Evolutionary conservation across 2,113 vertebrate genomes (phyloP), one percentile per base, ranked within the genome.

Genomic region (Alouatta palliata): DNA sequence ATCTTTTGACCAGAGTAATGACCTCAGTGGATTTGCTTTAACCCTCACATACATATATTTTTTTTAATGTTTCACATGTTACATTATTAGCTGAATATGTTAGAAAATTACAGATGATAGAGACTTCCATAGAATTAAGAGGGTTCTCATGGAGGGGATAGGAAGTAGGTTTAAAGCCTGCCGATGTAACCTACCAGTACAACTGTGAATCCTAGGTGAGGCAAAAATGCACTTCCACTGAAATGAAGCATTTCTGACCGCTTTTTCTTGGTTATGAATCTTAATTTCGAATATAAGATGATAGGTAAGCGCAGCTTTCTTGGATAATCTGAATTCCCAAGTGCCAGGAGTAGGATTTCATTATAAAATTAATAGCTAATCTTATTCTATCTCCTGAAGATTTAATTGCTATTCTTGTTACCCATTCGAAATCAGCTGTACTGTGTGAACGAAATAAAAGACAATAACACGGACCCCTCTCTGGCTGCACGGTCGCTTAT

Each of bases 391-490:
- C 98, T 98, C 98, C 98, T 98, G 98, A 98, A 97, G 97, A 97
- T 98, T 94, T 98, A 98, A 98, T 98, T 97, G 98, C 99, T 99
- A 98, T 98, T 98, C 98, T 98, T 98, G 98, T 99, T 98, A 98
- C 98, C 97, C 98, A 98, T 98, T 98, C 86, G 98, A 98, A 98
- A 98, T 98, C 98, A 98, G 98, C 98, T 98, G 98, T 99, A 99
- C 99, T 99, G 99, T 99, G 99, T 99, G 99, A 99, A 98, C 98
- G 98, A 99, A 99, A 98, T 98, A 97, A 98, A 98, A 98, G 98
- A 98, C 98, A 98, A 98, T 99, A 98, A 99, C 98, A 98, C 98
- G 98, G 99, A 98, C 98, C 99, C 99, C 99, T 99, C 98, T 98
- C 98, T 98, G 98, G 98, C 99, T 99, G 99, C 99, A 99, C 98